Percentiles rank a stretch among this genome's conserved stretches.
phyloP scores from a whole-genome alignment of 2,797 vertebrate species.

The Myripristis jacobus region DNA sequence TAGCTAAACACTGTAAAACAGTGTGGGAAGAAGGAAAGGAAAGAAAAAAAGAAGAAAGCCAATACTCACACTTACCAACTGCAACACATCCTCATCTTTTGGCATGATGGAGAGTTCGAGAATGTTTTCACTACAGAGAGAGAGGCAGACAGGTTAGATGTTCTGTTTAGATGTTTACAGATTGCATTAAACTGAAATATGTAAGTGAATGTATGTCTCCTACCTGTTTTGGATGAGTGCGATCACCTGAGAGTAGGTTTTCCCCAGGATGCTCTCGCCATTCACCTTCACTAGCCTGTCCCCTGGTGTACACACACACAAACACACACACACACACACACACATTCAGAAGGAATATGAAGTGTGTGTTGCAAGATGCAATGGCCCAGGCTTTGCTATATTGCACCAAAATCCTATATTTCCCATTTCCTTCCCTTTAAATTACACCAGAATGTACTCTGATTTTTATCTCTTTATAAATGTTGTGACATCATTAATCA shows the following conservation, averaged over 20 bases:
- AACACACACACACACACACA: conserved; percentile 5
- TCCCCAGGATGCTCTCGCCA: conserved; percentile 92
- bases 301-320: conserved; percentile 77
- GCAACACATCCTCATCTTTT: conserved; percentile 95
- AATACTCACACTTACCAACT: conserved; percentile 94
- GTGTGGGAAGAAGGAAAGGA: conserved; percentile 35
- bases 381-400: no score
- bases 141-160: background rate
- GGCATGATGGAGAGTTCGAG: conserved; percentile 96
- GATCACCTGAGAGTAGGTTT: conserved; percentile 97
- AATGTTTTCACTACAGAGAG: conserved; percentile 84
- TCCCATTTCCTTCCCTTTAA: no score
- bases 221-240: conserved; percentile 96
- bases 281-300: conserved; percentile 97
- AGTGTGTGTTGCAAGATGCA: background rate
- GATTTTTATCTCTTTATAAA: no score
- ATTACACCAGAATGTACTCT: no score
- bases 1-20: background rate
- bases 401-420: no score
- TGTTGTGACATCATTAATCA: no score
- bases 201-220: conserved; percentile 20
- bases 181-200: background rate
- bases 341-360: conserved; percentile 2
- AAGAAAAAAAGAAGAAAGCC: conserved; percentile 67
- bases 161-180: background rate